Evolutionary conservation across 2,797 vertebrate genomes (phyloP), one percentile per base, ranked within the genome.

Genomic region (Lagodon rhomboides): DNA sequence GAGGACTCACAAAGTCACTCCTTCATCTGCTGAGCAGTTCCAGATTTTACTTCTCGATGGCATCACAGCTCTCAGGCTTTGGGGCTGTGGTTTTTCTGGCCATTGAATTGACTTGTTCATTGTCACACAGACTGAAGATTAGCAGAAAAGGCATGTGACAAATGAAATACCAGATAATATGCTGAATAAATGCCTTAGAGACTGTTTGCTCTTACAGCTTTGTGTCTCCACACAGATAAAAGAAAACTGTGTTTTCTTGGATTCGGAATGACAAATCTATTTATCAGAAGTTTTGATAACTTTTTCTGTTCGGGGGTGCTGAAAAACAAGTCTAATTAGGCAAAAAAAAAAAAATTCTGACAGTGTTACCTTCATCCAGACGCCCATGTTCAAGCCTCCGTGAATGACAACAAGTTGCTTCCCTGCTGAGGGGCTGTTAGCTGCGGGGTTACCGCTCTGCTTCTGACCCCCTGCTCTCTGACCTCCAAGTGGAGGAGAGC

Each of bases 21-120:
- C 87, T 90, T 92, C 81, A 83, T 91, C 85, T 89, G 84, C 81
- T 91, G 91, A 92, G 65, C 88, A 91, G 84, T 91, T 93, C 91
- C 92, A 93, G 91, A 88, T 89, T 93, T 91, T 77, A 87, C 82
- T 68, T 85, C 83, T 73, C 66, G 34, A 78, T 84, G 72, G 79
- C 84, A 85, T 89, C 53, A 23, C 60, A 71, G 83, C 50, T 83
- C 77, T 87, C 12, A 46, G 73, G 69, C 82, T 85, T 82, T 72
- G 80, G 80, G 66, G 67, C 73, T 62, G 73, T 50, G 76, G 47
- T 65, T 66, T 66, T 44, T 71, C 73, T 59, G 73, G 67, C 50
- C 20, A 27, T 51, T 50, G 60, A 66, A 43, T 16, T 61, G 79
- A 79, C n/a, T 46, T 51, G 58, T 74, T 85, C 76, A 68, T 72